Conservation (phyloP, 2,113 vertebrate genomes). For the Spizaetus ornatus region DNA sequence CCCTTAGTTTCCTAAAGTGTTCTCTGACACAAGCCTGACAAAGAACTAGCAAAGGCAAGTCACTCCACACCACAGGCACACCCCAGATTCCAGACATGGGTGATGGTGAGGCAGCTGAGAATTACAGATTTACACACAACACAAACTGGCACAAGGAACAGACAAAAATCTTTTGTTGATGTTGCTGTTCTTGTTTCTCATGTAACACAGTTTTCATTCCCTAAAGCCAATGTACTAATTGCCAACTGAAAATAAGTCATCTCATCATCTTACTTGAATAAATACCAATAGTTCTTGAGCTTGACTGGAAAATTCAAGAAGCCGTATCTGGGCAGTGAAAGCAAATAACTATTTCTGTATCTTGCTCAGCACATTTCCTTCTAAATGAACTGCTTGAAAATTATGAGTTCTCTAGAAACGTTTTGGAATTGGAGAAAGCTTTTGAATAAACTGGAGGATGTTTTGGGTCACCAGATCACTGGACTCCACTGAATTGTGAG, state of each 20-base stretch:
- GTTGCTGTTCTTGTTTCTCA: conserved; percentile 22
- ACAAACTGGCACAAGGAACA: conserved; percentile 51
- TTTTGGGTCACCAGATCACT: background rate
- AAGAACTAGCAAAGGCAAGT: background rate
- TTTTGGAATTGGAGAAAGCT: background rate
- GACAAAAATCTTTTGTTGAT: conserved; percentile 26
- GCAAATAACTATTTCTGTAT: background rate
- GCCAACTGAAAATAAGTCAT: conserved; percentile 42
- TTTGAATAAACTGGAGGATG: background rate
- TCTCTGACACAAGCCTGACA: background rate
- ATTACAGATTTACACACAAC: conserved; percentile 40
- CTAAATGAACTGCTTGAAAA: background rate
- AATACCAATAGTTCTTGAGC: conserved; percentile 7
- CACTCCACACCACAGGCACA: background rate
- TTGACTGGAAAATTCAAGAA: conserved; percentile 18
- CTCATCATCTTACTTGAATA: conserved; percentile 14
- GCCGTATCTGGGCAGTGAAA: background rate
- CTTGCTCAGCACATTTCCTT: background rate
- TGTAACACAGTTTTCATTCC: conserved; percentile 44
- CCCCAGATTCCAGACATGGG: conserved; percentile 28
- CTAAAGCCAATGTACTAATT: conserved; percentile 38
- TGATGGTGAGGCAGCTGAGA: conserved; percentile 21
- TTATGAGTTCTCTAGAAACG: background rate
- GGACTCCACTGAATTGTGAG: background rate
- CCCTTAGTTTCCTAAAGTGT: background rate